These are phyloP conservation scores for Pipistrellus pipistrellus DNA, from an alignment of 2,797 vertebrate genomes.

Conservation along the genomic window DNA sequence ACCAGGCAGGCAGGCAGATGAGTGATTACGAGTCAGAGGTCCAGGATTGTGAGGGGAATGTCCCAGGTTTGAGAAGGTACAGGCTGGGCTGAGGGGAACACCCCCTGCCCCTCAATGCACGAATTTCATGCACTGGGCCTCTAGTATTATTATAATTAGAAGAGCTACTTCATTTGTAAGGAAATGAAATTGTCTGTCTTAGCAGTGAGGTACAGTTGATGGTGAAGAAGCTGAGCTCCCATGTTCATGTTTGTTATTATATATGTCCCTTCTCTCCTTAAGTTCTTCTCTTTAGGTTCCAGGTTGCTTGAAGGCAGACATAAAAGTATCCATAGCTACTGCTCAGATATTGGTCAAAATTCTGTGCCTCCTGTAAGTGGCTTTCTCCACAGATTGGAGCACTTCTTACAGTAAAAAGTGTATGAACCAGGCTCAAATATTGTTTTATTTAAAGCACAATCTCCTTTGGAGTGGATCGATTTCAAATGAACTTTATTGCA, in stretches of 20 bases:
- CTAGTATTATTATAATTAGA: constrained; percentile 28
- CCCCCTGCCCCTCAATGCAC: too few relatives aligned
- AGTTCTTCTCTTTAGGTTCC: background rate
- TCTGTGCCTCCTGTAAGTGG: background rate
- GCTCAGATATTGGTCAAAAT: background rate
- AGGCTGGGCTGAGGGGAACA: too few relatives aligned
- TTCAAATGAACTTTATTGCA: constrained; percentile 33
- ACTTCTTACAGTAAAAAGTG: constrained; percentile 21
- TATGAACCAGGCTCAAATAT: background rate
- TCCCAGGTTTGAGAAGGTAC: too few relatives aligned
- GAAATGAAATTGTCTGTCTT: background rate
- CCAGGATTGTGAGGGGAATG: too few relatives aligned
- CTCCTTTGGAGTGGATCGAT: background rate
- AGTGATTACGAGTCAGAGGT: too few relatives aligned
- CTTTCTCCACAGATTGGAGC: background rate
- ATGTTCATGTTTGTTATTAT: background rate
- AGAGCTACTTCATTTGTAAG: background rate
- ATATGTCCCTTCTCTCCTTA: background rate
- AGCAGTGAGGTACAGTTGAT: background rate
- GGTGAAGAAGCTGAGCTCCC: background rate
- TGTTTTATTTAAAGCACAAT: constrained; percentile 60
- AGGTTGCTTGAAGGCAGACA: background rate
- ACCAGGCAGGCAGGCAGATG: too few relatives aligned
- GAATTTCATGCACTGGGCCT: too few relatives aligned
- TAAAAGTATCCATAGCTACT: background rate